phyloP scores from a whole-genome alignment of 2,797 vertebrate genomes.

The Esox masquinongy region DNA sequence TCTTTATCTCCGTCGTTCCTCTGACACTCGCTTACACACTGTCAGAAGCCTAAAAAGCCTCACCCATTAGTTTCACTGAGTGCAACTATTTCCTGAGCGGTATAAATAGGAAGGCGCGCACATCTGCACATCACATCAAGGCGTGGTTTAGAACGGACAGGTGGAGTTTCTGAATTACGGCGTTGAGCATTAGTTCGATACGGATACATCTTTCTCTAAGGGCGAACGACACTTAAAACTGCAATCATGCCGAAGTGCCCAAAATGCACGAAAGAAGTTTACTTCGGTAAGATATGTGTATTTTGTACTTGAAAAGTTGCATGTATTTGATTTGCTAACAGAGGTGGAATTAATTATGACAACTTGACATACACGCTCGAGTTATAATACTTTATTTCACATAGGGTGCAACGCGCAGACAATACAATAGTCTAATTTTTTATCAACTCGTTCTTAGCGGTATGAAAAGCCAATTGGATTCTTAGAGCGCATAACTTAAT shows the following conservation, averaged over 20 bases:
- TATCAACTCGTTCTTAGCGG: neutral
- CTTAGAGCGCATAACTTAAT: neutral
- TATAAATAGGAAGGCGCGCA: constrained; percentile 60
- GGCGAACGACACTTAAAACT: constrained; percentile 13
- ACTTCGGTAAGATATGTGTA: constrained; percentile 86
- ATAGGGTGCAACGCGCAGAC: neutral
- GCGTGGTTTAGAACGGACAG: constrained; percentile 56
- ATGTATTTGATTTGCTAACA: neutral
- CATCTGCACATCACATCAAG: constrained; percentile 50
- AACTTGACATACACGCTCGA: neutral
- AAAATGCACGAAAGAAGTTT: constrained; percentile 90
- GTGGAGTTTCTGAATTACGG: constrained; percentile 47
- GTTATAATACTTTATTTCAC: neutral
- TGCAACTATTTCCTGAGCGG: constrained; percentile 55
- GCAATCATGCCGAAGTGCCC: constrained; percentile 93
- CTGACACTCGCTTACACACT: neutral
- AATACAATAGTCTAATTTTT: neutral
- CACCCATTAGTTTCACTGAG: constrained; percentile 52
- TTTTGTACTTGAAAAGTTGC: neutral
- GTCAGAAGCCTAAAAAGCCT: constrained; percentile 60
- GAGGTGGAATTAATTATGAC: neutral
- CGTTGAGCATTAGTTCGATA: constrained; percentile 10
- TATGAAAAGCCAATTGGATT: neutral
- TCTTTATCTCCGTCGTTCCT: constrained; percentile 2
- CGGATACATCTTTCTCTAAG: constrained; percentile 22